Percentiles rank a stretch among this genome's conserved stretches.
phyloP scores from a whole-genome alignment of 2,888 invertebrate species.

The Caenorhabditis zanzibari region DNA sequence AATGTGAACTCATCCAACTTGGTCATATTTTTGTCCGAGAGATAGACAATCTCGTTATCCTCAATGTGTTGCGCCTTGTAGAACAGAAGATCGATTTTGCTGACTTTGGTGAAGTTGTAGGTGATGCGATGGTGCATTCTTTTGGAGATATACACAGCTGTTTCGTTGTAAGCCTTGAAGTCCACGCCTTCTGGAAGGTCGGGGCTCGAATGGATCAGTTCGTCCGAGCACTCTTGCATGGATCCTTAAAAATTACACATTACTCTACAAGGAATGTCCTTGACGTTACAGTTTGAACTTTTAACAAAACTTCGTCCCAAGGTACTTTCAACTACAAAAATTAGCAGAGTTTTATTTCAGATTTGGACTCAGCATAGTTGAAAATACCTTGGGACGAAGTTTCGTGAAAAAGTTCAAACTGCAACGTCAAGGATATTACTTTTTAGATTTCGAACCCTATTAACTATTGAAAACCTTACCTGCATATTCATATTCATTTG shows the following conservation, averaged over 20 bases:
- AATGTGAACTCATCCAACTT: not conserved
- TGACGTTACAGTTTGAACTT: too few relatives aligned
- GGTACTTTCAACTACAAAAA: too few relatives aligned
- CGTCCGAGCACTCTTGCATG: slow-evolving; percentile 29
- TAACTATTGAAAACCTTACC: too few relatives aligned
- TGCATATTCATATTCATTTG: not conserved
- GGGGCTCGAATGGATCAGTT: slow-evolving; percentile 5
- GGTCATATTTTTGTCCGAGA: not conserved
- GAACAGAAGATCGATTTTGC: not conserved
- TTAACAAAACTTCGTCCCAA: too few relatives aligned
- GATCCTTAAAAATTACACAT: not conserved
- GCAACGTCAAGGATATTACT: too few relatives aligned
- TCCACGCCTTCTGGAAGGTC: slow-evolving; percentile 12
- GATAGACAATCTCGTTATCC: not conserved
- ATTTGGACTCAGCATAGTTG: too few relatives aligned
- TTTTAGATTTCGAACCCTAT: too few relatives aligned
- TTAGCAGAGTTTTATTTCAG: too few relatives aligned
- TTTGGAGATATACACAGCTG: slow-evolving; percentile 2
- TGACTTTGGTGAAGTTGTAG: slow-evolving; percentile 15
- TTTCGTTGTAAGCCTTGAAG: slow-evolving; percentile 3
- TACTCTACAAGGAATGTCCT: too few relatives aligned
- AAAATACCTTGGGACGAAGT: too few relatives aligned
- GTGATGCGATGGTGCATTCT: slow-evolving; percentile 21
- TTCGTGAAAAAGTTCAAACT: too few relatives aligned
- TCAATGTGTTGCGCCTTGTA: not conserved